phyloP scores from a whole-genome alignment of 2,113 vertebrate species.

The Leucopsar rothschildi region DNA sequence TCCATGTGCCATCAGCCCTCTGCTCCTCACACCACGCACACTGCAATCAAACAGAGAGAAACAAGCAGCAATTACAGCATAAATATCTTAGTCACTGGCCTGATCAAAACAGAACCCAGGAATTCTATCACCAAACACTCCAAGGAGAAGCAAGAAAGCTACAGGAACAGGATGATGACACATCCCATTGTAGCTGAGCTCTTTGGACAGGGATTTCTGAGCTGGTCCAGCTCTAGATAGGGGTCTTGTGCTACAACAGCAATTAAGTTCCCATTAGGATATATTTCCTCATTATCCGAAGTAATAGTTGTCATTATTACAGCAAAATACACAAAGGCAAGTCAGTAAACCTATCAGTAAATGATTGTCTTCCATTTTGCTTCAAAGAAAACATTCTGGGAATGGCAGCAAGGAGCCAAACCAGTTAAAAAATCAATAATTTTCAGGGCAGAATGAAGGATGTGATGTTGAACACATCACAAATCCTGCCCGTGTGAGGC shows the following conservation, averaged over 20 bases:
- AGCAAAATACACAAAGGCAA: background rate
- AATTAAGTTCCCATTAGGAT: background rate
- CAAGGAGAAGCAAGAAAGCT: background rate
- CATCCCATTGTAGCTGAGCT: rapidly evolving
- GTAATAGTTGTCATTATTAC: background rate
- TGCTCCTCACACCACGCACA: background rate
- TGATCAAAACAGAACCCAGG: background rate
- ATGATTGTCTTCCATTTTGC: background rate
- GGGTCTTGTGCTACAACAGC: background rate
- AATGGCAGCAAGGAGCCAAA: background rate
- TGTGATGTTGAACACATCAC: background rate
- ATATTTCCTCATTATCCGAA: background rate
- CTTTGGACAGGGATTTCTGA: background rate
- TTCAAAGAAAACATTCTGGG: background rate
- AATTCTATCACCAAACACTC: background rate
- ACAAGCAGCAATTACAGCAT: background rate
- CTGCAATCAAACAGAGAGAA: background rate
- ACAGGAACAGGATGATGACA: rapidly evolving
- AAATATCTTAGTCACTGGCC: background rate
- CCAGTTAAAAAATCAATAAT: rapidly evolving
- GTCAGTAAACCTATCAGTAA: background rate
- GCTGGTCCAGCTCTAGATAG: background rate
- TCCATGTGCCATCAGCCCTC: background rate
- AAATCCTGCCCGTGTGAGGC: background rate
- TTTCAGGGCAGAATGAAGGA: background rate